phyloP scores from a whole-genome alignment of 2,888 invertebrate species.

The Lithophane semibrunnea region DNA sequence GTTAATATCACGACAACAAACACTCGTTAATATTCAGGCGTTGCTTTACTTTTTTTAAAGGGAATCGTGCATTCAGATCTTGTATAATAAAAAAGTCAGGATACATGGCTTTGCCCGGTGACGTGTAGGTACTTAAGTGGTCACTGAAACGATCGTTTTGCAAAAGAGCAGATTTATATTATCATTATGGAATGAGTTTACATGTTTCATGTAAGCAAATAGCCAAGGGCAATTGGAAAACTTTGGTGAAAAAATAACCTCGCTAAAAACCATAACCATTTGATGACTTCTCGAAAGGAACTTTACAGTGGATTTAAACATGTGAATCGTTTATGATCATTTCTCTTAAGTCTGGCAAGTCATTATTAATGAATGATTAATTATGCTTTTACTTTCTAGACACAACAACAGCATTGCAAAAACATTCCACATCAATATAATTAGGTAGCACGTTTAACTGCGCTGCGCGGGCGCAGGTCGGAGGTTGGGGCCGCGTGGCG shows the following conservation, averaged over 20 bases:
- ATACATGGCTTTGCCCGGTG: constrained; percentile 1
- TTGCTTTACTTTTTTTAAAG: constrained; percentile 49
- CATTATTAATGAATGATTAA: constrained; percentile 4
- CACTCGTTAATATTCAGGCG: constrained; percentile 57
- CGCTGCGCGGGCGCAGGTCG: constrained; percentile 72
- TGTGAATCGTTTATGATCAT: not conserved
- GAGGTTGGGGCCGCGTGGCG: constrained; percentile 68
- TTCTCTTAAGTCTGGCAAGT: not conserved
- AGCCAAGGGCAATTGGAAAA: not conserved
- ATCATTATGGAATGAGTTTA: constrained; percentile 7
- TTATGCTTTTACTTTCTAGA: constrained; percentile 30
- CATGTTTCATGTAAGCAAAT: not conserved
- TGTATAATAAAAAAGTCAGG: constrained; percentile 31
- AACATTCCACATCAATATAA: constrained; percentile 49
- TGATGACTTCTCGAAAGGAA: not conserved
- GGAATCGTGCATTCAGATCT: constrained; percentile 46
- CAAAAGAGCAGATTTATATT: not conserved
- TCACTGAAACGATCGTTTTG: not conserved
- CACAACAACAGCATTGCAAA: constrained; percentile 37
- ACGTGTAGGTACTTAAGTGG: not conserved
- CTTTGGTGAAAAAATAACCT: not conserved
- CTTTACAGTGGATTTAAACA: not conserved
- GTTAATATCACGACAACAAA: constrained; percentile 74
- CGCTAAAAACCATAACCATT: not conserved
- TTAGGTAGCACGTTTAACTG: constrained; percentile 47